Evolutionary conservation across 2,113 vertebrate species (phyloP), one percentile per base, ranked within the genome.

Genomic region (Pygoscelis antarcticus): DNA sequence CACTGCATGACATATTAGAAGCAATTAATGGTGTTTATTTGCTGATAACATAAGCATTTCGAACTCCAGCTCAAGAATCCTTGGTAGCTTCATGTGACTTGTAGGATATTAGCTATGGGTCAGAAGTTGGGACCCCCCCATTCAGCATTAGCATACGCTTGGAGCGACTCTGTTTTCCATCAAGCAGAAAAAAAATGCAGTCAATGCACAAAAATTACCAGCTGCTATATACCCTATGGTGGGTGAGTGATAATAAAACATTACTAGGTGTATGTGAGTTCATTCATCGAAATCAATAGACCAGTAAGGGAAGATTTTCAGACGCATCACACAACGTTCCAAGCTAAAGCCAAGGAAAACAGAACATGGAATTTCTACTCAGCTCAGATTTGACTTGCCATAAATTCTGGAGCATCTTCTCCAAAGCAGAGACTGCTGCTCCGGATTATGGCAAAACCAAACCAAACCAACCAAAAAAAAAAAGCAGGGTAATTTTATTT

Each of bases 91-190:
- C 88, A 66, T 65, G 83, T 94, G 96, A 97, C 94, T 97, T 93
- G 87, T 65, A 94, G 85, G 81, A 92, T 95, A 97, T 98, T 98
- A 96, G 96, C 90, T 86, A 97, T 93, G 94, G 98, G 96, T 98
- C 97, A 98, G 84, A 93, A 97, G 97, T 40, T 93, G 94, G 89
- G 87, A 94, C 85, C 76, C 69, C 79, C 74, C 69, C 62, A 74
- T 85, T 94, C 72, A 76, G 61, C 52, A 97, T 96, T 95, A 97
- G 95, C 96, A 96, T 95, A 96, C 4, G 58, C 70, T 97, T 79
- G n/a, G 51, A 94, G 91, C 34, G 22, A 86, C 90, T 96, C 84
- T 89, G 86, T 76, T 94, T 95, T 95, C 95, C 78, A 92, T 84
- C 89, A 93, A 86, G 81, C 90, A 96, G 89, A 87, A 95, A 94